A percentile compares a stretch with the other conserved stretches of the same genome.
These are phyloP conservation scores for Clusia tigrina DNA, from an alignment of 2,888 invertebrate species.

Conservation along the genomic window DNA sequence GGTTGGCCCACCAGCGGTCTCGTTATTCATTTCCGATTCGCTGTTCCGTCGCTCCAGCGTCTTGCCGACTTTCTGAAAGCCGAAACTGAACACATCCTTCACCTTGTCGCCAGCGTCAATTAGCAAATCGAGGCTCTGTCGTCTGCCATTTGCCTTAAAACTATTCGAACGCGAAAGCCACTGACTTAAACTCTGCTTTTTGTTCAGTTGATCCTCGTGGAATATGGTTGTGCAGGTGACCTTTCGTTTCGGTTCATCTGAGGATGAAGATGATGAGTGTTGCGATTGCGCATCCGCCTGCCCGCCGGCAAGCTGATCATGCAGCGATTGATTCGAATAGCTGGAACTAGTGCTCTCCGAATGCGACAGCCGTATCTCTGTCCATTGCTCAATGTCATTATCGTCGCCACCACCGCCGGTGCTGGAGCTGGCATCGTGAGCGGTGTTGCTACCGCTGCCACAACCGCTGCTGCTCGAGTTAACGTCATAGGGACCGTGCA, in stretches of 20 bases:
- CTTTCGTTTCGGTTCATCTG: conserved; percentile 61
- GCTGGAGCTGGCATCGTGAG: conserved; percentile 26
- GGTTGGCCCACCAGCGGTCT: conserved; percentile 36
- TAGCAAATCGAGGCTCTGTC: conserved; percentile 80
- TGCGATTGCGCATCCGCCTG: conserved; percentile 54
- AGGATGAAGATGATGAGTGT: conserved; percentile 58
- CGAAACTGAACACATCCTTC: conserved; percentile 82
- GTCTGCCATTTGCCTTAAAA: conserved; percentile 63
- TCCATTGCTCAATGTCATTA: conserved; percentile 64
- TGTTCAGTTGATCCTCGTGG: conserved; percentile 58
- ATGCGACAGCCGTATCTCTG: conserved; percentile 63
- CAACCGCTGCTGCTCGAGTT: conserved; percentile 34
- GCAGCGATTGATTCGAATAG: conserved; percentile 62
- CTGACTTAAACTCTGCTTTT: conserved; percentile 56
- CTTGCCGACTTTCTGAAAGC: conserved; percentile 76
- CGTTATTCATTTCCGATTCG: conserved; percentile 70
- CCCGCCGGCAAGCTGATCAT: conserved; percentile 51
- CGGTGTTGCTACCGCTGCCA: conserved; percentile 19
- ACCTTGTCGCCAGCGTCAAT: conserved; percentile 82
- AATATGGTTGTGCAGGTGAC: conserved; percentile 64
- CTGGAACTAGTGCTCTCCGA: conserved; percentile 64
- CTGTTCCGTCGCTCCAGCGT: conserved; percentile 77
- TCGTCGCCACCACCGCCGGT: conserved; percentile 35
- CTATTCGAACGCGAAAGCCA: conserved; percentile 63
- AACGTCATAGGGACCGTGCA: conserved; percentile 56